Evolutionary conservation across 2,888 invertebrate genomes (phyloP).

Genomic region (Pollenia amentaria): DNA sequence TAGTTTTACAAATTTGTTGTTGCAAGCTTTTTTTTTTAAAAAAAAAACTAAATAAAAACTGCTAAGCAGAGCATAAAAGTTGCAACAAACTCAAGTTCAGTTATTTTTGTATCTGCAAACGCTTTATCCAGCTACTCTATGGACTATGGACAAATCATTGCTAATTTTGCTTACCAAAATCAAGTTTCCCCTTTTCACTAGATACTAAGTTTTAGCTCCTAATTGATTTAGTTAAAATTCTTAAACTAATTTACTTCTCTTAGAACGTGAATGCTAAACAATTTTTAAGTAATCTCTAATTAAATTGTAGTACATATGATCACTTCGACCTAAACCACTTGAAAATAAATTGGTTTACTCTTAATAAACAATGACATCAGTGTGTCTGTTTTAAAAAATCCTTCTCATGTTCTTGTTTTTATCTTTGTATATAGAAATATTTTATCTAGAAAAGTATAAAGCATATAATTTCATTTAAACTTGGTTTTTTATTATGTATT

Average conservation of each 20-base stretch:
- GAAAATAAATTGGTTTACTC: constrained; percentile 35
- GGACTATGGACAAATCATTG: too few relatives aligned
- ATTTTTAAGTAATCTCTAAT: neutral
- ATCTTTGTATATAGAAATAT: constrained; percentile 17
- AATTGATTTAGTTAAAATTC: neutral
- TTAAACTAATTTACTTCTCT: neutral
- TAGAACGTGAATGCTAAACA: neutral
- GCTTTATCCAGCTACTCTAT: constrained; percentile 11
- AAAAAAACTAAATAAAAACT: constrained; percentile 64
- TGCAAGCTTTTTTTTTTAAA: neutral
- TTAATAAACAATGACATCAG: constrained; percentile 72
- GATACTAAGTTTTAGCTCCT: neutral
- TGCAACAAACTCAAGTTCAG: constrained; percentile 61
- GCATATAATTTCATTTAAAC: constrained; percentile 20
- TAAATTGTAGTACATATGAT: constrained; percentile 2
- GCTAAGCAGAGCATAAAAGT: constrained; percentile 76
- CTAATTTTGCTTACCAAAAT: too few relatives aligned
- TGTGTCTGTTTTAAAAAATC: constrained; percentile 28
- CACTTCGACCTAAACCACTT: constrained; percentile 26
- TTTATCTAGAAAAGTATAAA: constrained; percentile 25
- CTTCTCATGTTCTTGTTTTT: constrained; percentile 10
- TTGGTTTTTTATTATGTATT: constrained; percentile 32
- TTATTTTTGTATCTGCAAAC: constrained; percentile 41
- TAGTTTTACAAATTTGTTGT: constrained; percentile 19
- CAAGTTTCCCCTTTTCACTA: too few relatives aligned